Percentiles rank a stretch among this genome's conserved stretches.
These are phyloP conservation scores for Sycophila texana DNA, from an alignment of 2,888 invertebrate genomes.

Conservation along the genomic window DNA sequence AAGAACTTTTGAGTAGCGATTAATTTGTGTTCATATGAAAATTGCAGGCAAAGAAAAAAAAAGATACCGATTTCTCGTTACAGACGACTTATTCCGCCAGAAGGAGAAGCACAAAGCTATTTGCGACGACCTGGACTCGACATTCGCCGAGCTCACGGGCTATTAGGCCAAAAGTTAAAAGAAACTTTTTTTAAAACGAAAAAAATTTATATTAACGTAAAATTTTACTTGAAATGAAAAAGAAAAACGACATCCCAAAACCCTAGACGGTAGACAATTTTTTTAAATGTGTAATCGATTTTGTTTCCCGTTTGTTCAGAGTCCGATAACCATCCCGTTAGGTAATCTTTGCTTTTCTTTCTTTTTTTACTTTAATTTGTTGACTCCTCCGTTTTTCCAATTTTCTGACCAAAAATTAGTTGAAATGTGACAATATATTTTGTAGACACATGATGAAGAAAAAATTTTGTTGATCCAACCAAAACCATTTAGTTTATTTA, in stretches of 20 bases:
- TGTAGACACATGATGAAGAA: no score
- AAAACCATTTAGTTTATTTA: no score
- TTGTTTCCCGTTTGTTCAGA: slow-evolving; percentile 4
- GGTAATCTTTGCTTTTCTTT: slow-evolving; percentile 18
- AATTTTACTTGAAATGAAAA: background rate
- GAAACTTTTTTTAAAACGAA: slow-evolving; percentile 9
- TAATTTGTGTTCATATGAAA: background rate
- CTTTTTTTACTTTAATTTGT: background rate
- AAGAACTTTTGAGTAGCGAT: slow-evolving; percentile 6
- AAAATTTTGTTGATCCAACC: no score
- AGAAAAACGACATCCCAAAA: slow-evolving; percentile 14
- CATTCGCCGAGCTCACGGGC: slow-evolving; percentile 97
- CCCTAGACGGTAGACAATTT: slow-evolving; percentile 35
- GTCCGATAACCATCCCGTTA: slow-evolving; percentile 4
- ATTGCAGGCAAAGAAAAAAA: background rate
- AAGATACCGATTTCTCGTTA: slow-evolving; percentile 63
- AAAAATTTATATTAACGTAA: slow-evolving; percentile 10
- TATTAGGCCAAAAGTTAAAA: slow-evolving; percentile 80
- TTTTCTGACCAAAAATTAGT: background rate
- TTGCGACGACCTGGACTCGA: slow-evolving; percentile 97
- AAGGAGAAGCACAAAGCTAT: slow-evolving; percentile 98
- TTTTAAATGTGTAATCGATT: slow-evolving; percentile 4
- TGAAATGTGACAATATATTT: background rate
- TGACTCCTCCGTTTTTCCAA: background rate
- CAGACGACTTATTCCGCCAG: slow-evolving; percentile 80